Base-by-base conservation (phyloP, 2,113 vertebrate species). In the Paramormyrops kingsleyae region DNA sequence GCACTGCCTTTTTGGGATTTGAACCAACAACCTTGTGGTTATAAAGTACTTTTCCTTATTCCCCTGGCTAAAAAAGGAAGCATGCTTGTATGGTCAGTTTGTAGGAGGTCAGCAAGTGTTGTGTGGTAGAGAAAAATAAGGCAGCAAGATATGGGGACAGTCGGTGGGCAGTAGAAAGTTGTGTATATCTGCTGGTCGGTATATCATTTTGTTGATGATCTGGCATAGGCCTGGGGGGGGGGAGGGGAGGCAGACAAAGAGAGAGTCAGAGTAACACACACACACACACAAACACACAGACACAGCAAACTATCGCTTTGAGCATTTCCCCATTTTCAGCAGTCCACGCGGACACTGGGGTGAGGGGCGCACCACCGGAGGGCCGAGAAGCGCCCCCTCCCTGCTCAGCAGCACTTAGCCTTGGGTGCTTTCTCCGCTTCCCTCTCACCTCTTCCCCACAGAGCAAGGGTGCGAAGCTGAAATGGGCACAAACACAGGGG, bases 301-400 rank as follows among this genome's bases (percentile, higher is more conserved):
- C 13, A 35, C 50, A 89, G 27, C 62, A 49, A 5, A 21, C 49
- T 74, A n/a, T 21, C 92, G 88, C 90, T 92, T 49, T 88, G 50
- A 94, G 91, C 88, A 89, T 91, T 95, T 95, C 94, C 93, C 95
- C 92, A 91, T 95, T 95, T 95, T 88, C 21, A 93, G 92, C 46
- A 87, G 90, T 39, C 70, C 70, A 77, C 15, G 13, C 15, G 31
- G 70, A 77, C 93, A 92, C 94, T 91, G 77, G 88, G 91, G 92
- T 94, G 92, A 92, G 92, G 94, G 89, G 5, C 27, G 19, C 83
- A 84, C 83, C 83, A 49, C 21, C 13, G 4, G 31, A 49, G 46
- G 21, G n/a, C 83, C 1, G 13, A 49, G 3, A 27, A 50, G 47
- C 3, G 1, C 10, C 52, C 46, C 88, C 88, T 52, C 88, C 89